Evolutionary conservation across 2,113 vertebrate genomes (phyloP), one percentile per base, ranked within the genome.

Genomic region (Lophochroa leadbeateri): DNA sequence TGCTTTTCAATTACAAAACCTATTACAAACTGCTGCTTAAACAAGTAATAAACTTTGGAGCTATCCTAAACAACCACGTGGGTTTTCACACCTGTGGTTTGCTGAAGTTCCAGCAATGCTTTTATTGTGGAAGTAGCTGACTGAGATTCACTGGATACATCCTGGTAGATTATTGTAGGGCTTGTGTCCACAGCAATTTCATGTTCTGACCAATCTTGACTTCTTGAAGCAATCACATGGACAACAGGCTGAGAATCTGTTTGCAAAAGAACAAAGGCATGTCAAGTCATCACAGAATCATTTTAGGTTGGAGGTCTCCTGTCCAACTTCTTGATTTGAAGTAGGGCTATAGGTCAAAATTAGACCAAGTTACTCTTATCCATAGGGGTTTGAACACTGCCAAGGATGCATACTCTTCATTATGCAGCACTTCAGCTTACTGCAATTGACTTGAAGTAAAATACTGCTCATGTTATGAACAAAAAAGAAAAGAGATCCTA

Each of bases 91-190:
- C 99, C 99, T 98, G 99, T 98, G 46, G 98, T 99, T 96, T 99
- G 99, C 94, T 99, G 99, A 87, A 99, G 98, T 96, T 99, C 99
- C 96, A 99, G 97, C 49, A 99, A 97, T 25, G 99, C 99, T 98
- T 99, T 99, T 95, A 99, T 99, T 16, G 99, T 99, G 86, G 99
- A 99, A 25, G 99, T 98, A 43, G 99, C 99, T 3, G 99, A 99
- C 96, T 99, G 99, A 89, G 99, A 98, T 97, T 99, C 99, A 95
- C 96, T 98, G 31, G 98, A 98, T 82, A 99, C 98, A 25, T 99
- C 99, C 96, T 99, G 99, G 97, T 99, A 99, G 97, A 99, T 99
- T 63, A 99, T 99, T 10, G 99, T 99, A 28, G 99, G 99, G 82
- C 98, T 98, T 58, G 99, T 98, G 91, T 99, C 99, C 97, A 99